These are phyloP conservation scores for Eubasilissa splendida DNA, from an alignment of 2,888 invertebrate genomes.

Conservation along the genomic window DNA sequence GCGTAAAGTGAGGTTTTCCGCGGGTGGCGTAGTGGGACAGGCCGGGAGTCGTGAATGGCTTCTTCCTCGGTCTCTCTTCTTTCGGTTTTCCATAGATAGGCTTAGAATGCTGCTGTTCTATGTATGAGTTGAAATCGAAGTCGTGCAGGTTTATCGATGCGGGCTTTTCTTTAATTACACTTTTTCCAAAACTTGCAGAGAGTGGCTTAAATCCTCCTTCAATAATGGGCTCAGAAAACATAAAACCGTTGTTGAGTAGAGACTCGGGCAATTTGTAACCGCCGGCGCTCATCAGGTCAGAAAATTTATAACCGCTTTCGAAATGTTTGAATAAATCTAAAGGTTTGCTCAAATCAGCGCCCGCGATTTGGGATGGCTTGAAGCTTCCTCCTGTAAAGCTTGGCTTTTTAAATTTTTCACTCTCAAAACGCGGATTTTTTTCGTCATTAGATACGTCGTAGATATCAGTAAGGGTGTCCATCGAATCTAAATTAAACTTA, in stretches of 20 bases:
- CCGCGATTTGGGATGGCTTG: slow-evolving; percentile 28
- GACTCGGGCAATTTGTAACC: slow-evolving; percentile 15
- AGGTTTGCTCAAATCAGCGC: not conserved
- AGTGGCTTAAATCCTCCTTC: slow-evolving; percentile 58
- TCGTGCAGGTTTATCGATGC: slow-evolving; percentile 63
- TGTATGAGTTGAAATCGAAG: slow-evolving; percentile 55
- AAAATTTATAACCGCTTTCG: slow-evolving; percentile 4
- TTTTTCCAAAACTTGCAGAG: slow-evolving; percentile 59
- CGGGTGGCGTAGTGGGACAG: slow-evolving; percentile 66
- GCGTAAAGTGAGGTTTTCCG: slow-evolving; percentile 16
- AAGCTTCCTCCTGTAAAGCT: slow-evolving; percentile 43
- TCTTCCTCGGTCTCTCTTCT: slow-evolving; percentile 63
- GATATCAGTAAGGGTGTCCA: not conserved
- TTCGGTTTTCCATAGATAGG: slow-evolving; percentile 56
- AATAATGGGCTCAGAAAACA: slow-evolving; percentile 55
- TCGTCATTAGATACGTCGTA: not conserved
- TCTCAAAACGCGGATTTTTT: slow-evolving; percentile 22
- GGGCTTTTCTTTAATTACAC: slow-evolving; percentile 57
- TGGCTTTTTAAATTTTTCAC: slow-evolving; percentile 34
- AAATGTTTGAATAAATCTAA: not conserved
- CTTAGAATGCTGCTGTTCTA: slow-evolving; percentile 59
- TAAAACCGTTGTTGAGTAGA: slow-evolving; percentile 4
- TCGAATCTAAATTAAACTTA: slow-evolving; percentile 33
- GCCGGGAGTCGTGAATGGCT: slow-evolving; percentile 68
- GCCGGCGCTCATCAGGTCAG: not conserved